Percentiles rank a stretch among this genome's conserved stretches.
These are phyloP conservation scores for Acanthopleura granulata DNA, from an alignment of 2,888 invertebrate species.

Conservation along the genomic window DNA sequence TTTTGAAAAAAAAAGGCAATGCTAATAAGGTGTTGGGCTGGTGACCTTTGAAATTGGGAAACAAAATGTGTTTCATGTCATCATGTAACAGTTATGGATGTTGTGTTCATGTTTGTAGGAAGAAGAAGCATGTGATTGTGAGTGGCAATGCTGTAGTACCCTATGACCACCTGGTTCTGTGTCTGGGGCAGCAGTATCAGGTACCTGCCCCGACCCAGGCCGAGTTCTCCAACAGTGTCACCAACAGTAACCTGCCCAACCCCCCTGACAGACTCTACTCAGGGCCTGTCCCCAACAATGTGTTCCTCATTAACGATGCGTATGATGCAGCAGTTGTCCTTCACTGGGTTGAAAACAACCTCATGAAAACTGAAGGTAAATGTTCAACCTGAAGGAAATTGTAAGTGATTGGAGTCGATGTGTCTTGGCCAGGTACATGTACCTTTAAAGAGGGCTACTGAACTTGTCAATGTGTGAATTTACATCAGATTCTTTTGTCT, in stretches of 20 bases:
- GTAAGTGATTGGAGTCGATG: too few relatives aligned
- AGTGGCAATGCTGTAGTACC: slow-evolving; percentile 60
- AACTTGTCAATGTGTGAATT: too few relatives aligned
- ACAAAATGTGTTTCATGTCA: too few relatives aligned
- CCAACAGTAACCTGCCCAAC: slow-evolving; percentile 45
- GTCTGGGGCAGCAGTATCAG: slow-evolving; percentile 67
- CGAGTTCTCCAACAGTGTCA: slow-evolving; percentile 37
- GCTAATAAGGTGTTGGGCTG: too few relatives aligned
- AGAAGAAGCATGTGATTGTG: slow-evolving; percentile 65
- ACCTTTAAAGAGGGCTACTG: too few relatives aligned
- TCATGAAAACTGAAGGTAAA: slow-evolving; percentile 53
- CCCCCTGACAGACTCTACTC: slow-evolving; percentile 49
- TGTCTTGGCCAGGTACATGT: too few relatives aligned
- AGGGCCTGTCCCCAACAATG: slow-evolving; percentile 57
- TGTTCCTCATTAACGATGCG: slow-evolving; percentile 65
- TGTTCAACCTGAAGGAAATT: slow-evolving; percentile 11
- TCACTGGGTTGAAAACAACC: slow-evolving; percentile 58
- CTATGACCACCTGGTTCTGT: slow-evolving; percentile 68
- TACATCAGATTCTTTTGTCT: too few relatives aligned
- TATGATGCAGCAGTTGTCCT: slow-evolving; percentile 65
- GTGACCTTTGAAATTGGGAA: too few relatives aligned
- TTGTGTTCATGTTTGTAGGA: slow-evolving; percentile 40
- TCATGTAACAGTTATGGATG: background rate
- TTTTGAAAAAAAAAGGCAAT: too few relatives aligned
- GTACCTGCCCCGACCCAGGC: slow-evolving; percentile 60